Percentiles rank a stretch among this genome's conserved stretches.
phyloP scores from a whole-genome alignment of 2,797 vertebrate genomes.

The Anas capensis region DNA sequence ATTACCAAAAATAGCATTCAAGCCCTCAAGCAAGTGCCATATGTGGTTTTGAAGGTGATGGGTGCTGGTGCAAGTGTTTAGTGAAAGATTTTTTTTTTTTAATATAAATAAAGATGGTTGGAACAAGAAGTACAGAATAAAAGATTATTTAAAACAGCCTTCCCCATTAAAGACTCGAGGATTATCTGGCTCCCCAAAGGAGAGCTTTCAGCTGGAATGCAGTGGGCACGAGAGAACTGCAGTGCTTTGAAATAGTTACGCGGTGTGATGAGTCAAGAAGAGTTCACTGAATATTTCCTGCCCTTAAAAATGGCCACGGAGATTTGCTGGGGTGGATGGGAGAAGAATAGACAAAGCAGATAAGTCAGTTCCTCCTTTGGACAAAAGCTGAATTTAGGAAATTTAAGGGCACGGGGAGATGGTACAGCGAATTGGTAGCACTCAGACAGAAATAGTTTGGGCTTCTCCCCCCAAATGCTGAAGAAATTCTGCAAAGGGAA shows the following conservation, averaged over 20 bases:
- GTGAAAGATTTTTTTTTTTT: not conserved
- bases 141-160: not conserved
- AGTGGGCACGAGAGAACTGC: not conserved
- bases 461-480: not conserved
- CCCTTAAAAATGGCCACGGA: not conserved
- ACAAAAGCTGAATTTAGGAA: not conserved
- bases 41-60: not conserved
- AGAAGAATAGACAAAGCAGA: not conserved
- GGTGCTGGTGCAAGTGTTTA: not conserved
- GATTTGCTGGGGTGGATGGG: constrained; percentile 2
- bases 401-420: not conserved
- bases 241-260: not conserved
- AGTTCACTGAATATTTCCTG: not conserved
- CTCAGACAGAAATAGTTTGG: not conserved
- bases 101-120: not conserved
- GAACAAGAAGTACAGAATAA: not conserved
- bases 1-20: not conserved
- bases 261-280: not conserved
- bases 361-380: not conserved
- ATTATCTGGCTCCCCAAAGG: not conserved
- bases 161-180: not conserved
- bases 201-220: not conserved
- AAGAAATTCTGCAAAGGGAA: not conserved
- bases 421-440: not conserved
- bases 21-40: not conserved